Percentiles rank a stretch among this genome's conserved stretches.
Conservation (phyloP, 2,888 invertebrate genomes). For the Alloscopus bannaensis region DNA sequence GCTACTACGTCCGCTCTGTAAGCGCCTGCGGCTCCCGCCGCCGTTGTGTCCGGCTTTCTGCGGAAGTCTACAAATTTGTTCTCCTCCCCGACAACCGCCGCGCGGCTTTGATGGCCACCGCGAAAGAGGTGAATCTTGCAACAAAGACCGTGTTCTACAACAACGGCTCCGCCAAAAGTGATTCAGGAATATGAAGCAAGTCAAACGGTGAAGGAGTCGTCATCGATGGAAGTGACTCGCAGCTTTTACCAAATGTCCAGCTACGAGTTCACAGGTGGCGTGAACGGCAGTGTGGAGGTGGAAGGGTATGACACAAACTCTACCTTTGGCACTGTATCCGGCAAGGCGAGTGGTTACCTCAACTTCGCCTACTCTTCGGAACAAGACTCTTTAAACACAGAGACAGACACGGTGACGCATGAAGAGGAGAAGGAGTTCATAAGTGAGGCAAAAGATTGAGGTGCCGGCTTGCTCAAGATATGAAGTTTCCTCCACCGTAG, state of each 20-base stretch:
- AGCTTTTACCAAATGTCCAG: too few species aligned
- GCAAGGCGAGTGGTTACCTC: too few species aligned
- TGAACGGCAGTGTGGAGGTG: background rate
- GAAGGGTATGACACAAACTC: too few species aligned
- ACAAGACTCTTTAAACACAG: too few species aligned
- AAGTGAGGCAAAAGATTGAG: background rate
- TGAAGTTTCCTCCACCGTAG: background rate
- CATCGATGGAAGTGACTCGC: too few species aligned
- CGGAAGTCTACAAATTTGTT: conserved; percentile 13
- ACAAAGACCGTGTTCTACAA: conserved; percentile 14
- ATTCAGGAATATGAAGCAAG: conserved; percentile 18
- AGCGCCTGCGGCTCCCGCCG: background rate
- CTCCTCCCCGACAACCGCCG: too few species aligned
- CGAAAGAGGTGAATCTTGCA: too few species aligned
- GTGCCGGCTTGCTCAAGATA: conserved; percentile 3
- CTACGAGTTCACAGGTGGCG: too few species aligned
- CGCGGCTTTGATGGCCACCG: too few species aligned
- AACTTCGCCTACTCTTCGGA: background rate
- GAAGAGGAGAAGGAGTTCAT: conserved; percentile 10
- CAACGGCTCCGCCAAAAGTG: conserved; percentile 30
- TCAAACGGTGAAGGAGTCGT: background rate
- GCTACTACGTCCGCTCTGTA: background rate
- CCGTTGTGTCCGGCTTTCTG: background rate
- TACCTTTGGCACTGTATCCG: too few species aligned
- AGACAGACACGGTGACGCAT: background rate